Evolutionary conservation across 2,888 invertebrate genomes (phyloP), one percentile per base, ranked within the genome.

Genomic region (Drosophila pseudotakahashii): DNA sequence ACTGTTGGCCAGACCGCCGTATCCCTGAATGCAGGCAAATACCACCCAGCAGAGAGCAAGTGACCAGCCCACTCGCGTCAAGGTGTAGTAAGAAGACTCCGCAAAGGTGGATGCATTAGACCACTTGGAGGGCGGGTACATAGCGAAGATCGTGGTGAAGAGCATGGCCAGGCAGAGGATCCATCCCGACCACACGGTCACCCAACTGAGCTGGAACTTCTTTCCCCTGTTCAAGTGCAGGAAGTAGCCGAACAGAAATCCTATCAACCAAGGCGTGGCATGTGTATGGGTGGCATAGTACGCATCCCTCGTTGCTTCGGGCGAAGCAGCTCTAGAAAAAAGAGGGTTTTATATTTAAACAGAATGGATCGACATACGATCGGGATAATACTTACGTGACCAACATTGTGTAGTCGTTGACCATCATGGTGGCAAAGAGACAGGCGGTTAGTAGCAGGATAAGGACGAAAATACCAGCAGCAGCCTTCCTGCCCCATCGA

Each of bases 371-470:
- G 32, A 3, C 9, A 0, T 9, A 32, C 32, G 32, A 32, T 32
- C 32, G 32, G 2, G 2, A 10, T 3, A 10, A 32, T 1, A 44
- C 23, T 0, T n/a, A 44, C 44, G 13, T 44, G 13, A 44, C 1
- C 13, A 44, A 3, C 23, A n/a, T 23, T 23, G 44, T 7, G 13
- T 44, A 44, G 6, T 13, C 13, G 3, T 44, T 44, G n/a, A 44
- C 44, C 44, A 44, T 44, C 23, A 44, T 23, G 44, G 44, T 44
- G 44, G 44, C 44, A 23, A 44, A 44, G 7, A 44, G 44, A 7
- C 44, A 44, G 13, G 23, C 23, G 13, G 44, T 2, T 3, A 23
- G 44, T n/a, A 19, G 13, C 13, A 44, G 3, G 13, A 44, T 44
- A 7, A 44, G 23, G 13, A 23, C 23, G 44, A 44, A 23, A 23